These are phyloP conservation scores for Helicolenus hilgendorfi DNA, from an alignment of 2,797 vertebrate genomes.

Conservation along the genomic window DNA sequence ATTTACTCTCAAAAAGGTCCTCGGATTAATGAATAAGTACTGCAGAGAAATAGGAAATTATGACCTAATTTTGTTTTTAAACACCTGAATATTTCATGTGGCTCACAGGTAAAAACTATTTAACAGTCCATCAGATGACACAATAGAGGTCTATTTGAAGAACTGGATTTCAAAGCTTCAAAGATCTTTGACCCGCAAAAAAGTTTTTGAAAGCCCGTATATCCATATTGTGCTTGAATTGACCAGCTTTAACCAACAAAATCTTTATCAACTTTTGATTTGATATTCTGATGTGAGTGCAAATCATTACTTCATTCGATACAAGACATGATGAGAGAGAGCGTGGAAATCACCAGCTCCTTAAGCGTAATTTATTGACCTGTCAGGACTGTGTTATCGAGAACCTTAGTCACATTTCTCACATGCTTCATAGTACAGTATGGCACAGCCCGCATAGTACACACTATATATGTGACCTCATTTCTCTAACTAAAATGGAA, in stretches of 20 bases:
- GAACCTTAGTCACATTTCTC: conserved; percentile 39
- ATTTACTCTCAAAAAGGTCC: neutral
- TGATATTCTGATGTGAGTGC: neutral
- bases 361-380: conserved; percentile 60
- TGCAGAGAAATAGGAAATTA: neutral
- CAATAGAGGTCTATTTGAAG: neutral
- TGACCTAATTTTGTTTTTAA: neutral
- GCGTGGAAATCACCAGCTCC: conserved; percentile 49
- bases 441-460: neutral
- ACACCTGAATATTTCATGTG: neutral
- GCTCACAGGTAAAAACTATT: neutral
- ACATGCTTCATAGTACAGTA: conserved; percentile 16
- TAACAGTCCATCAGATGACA: neutral
- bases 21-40: neutral
- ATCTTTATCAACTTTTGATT: neutral
- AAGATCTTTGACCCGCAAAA: neutral
- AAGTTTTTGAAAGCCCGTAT: neutral
- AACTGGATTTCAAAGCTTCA: neutral
- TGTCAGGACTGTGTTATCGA: conserved; percentile 53
- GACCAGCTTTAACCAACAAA: neutral
- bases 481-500: neutral
- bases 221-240: neutral
- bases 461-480: neutral
- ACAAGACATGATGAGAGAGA: neutral
- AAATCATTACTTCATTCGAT: conserved; percentile 11